Percentiles rank a stretch among this genome's conserved stretches.
Conservation (phyloP, 2,888 invertebrate genomes). For the Invenusta paracnida region DNA sequence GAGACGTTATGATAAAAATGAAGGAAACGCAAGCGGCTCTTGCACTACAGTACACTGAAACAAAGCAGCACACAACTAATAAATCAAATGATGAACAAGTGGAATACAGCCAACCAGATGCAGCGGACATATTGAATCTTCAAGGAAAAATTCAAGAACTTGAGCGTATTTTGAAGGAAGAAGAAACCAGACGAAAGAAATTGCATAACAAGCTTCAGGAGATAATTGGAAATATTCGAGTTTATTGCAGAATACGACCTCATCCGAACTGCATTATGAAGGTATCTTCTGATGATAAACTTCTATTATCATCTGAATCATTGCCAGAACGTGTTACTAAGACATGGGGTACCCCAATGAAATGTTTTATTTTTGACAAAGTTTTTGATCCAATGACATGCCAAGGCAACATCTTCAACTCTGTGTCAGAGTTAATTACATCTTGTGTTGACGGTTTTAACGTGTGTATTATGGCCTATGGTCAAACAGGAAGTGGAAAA, state of each 20-base stretch:
- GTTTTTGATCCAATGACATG: conserved; percentile 53
- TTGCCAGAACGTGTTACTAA: conserved; percentile 51
- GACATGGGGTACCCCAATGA: conserved; percentile 25
- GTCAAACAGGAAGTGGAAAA: conserved; percentile 56
- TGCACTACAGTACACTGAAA: background rate
- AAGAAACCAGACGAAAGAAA: conserved; percentile 49
- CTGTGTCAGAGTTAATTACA: conserved; percentile 50
- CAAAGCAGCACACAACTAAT: conserved; percentile 12
- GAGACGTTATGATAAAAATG: conserved; percentile 28
- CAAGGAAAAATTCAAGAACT: conserved; percentile 36
- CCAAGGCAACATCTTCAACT: conserved; percentile 53
- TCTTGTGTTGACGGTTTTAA: conserved; percentile 61
- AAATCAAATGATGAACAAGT: background rate
- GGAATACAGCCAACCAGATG: background rate
- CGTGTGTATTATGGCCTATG: conserved; percentile 59
- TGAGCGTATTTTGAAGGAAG: conserved; percentile 35
- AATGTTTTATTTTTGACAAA: conserved; percentile 54
- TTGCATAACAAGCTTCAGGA: conserved; percentile 53
- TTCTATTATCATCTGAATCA: conserved; percentile 51
- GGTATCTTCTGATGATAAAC: conserved; percentile 47
- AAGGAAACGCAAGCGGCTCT: conserved; percentile 32
- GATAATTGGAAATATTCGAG: conserved; percentile 58
- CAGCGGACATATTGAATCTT: background rate
- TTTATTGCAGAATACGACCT: conserved; percentile 54
- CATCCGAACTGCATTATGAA: conserved; percentile 33